Conservation (phyloP, 2,797 vertebrate genomes). For the Acrossocheilus wenchowensis region DNA sequence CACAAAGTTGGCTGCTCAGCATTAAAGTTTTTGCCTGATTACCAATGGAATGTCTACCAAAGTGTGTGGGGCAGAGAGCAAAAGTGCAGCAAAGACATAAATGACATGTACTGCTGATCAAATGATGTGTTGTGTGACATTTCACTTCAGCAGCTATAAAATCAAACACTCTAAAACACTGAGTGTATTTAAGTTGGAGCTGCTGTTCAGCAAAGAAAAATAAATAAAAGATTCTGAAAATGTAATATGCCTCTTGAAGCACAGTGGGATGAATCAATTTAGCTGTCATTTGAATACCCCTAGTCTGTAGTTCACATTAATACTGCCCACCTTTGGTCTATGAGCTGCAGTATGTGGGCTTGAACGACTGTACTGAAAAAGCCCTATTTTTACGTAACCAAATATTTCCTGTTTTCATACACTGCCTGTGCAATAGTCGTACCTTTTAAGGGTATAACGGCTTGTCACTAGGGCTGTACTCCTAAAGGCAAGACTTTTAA, state of each 20-base stretch:
- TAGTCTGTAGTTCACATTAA: neutral
- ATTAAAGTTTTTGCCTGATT: constrained; percentile 24
- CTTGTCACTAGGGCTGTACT: neutral
- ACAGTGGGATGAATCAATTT: neutral
- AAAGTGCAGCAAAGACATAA: neutral
- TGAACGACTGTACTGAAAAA: neutral
- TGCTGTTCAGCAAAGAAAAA: neutral
- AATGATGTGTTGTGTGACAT: neutral
- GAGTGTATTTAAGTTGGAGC: neutral
- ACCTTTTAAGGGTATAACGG: neutral
- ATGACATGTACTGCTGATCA: neutral
- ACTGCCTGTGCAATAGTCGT: too few species aligned
- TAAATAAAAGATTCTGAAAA: neutral
- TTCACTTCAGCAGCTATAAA: neutral
- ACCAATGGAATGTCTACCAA: constrained; percentile 9
- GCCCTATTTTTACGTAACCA: neutral
- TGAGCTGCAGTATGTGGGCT: neutral
- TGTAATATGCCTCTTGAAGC: neutral
- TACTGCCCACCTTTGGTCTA: neutral
- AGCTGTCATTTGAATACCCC: neutral
- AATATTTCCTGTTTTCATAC: neutral
- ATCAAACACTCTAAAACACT: neutral
- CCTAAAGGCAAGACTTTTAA: neutral
- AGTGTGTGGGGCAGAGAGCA: neutral
- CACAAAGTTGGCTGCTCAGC: constrained; percentile 32